Conservation (phyloP, 2,888 invertebrate genomes). For the Amblyteles armatorius region DNA sequence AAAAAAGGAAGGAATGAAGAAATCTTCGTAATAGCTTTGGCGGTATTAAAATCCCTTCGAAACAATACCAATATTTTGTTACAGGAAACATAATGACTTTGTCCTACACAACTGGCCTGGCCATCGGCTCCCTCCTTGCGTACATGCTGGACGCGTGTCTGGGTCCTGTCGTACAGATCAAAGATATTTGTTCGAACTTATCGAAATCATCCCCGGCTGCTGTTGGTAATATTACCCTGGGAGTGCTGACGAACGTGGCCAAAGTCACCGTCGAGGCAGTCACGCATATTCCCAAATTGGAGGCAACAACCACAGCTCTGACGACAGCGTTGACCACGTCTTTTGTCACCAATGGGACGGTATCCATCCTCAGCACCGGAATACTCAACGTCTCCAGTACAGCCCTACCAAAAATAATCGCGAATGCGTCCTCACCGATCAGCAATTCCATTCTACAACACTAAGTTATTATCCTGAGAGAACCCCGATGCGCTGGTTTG, state of each 20-base stretch:
- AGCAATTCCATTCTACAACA: conserved; percentile 77
- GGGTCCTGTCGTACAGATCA: conserved; percentile 79
- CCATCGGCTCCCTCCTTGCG: conserved; percentile 93
- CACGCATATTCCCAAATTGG: conserved; percentile 74
- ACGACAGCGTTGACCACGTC: conserved; percentile 75
- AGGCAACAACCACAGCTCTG: conserved; percentile 74
- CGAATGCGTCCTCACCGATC: conserved; percentile 76
- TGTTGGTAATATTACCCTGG: conserved; percentile 72
- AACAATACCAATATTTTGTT: conserved; percentile 67
- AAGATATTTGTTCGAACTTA: conserved; percentile 78
- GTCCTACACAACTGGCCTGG: conserved; percentile 94
- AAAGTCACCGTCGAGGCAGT: conserved; percentile 74
- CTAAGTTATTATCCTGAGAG: conserved; percentile 38
- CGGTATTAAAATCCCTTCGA: not conserved
- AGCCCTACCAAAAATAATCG: conserved; percentile 74
- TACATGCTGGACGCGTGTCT: conserved; percentile 89
- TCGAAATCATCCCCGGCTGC: conserved; percentile 69
- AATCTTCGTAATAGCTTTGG: not conserved
- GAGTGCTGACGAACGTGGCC: conserved; percentile 73
- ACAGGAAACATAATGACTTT: conserved; percentile 97
- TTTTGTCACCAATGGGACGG: conserved; percentile 74
- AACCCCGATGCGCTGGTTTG: conserved; percentile 2
- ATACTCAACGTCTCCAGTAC: conserved; percentile 75
- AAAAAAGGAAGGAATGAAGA: not conserved
- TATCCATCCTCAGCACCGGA: conserved; percentile 71